phyloP scores from a whole-genome alignment of 2,797 vertebrate species.

The Arrhamphus sclerolepis region DNA sequence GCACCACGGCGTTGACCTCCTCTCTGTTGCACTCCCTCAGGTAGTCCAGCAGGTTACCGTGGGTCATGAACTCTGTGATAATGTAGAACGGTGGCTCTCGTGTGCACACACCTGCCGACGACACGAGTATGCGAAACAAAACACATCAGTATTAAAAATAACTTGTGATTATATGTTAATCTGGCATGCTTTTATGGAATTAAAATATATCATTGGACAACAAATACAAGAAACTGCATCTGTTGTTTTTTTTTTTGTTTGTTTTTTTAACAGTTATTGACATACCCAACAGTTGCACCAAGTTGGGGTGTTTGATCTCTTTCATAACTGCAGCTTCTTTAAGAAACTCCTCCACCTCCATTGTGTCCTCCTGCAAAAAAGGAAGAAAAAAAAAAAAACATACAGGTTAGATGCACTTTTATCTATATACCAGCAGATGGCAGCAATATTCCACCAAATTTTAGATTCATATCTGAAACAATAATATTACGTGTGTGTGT shows the following conservation, averaged over 20 bases:
- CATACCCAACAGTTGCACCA: slow-evolving; percentile 96
- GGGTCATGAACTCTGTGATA: slow-evolving; percentile 99
- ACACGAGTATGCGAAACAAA: neutral
- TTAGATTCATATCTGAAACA: neutral
- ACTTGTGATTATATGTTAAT: too few species aligned
- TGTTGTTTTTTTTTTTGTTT: too few species aligned
- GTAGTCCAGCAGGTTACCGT: slow-evolving; percentile 95
- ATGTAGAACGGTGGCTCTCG: slow-evolving; percentile 98
- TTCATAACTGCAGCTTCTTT: slow-evolving; percentile 99
- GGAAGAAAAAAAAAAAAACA: slow-evolving; percentile 4
- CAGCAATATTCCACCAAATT: slow-evolving; percentile 41
- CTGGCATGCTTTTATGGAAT: too few species aligned
- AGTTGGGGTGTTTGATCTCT: slow-evolving; percentile 98
- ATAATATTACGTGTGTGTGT: too few species aligned
- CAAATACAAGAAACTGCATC: too few species aligned
- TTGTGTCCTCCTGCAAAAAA: slow-evolving; percentile 91
- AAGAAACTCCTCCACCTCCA: slow-evolving; percentile 99
- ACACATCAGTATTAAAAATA: neutral
- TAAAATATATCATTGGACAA: too few species aligned
- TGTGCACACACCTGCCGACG: slow-evolving; percentile 91
- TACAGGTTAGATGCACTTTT: slow-evolving; percentile 52
- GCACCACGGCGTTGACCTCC: slow-evolving; percentile 97
- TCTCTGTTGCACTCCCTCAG: slow-evolving; percentile 94
- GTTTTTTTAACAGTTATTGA: slow-evolving; percentile 13
- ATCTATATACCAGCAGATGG: slow-evolving; percentile 57